Evolutionary conservation across 2,797 vertebrate species (phyloP), one percentile per base, ranked within the genome.

Genomic region (Scolopax rusticola): DNA sequence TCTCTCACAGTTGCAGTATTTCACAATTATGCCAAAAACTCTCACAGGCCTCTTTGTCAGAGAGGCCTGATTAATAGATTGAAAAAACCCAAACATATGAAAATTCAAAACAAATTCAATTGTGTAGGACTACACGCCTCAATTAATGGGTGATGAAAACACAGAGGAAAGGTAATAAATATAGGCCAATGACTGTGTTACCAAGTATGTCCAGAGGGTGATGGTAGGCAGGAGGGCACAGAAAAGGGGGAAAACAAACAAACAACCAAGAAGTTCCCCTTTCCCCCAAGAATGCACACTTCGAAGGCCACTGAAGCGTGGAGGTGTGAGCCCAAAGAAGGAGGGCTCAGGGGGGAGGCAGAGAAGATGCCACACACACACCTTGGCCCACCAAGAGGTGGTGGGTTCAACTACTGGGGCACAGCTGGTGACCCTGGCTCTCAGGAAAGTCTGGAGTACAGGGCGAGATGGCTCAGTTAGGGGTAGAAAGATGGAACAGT

Each of bases 61-160:
- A 91, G 24, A 71, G 24, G 74, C 67, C 67, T 80, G 83, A 96
- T 96, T 95, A 92, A 94, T 24, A 92, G 69, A 94, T 81, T 84
- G 61, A 0, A 87, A 94, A 92, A 93, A 14, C 19, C 63, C 83
- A 89, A 94, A 88, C 85, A 94, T 95, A 56, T 77, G 24, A 90
- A 95, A 96, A 90, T 67, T 94, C 94, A 89, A 93, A 96, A 27
- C 47, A 90, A 94, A 92, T 86, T 90, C 32, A 83, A 51, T 75
- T 92, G 63, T 89, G 40, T 77, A 43, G 24, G 67, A 79, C 80
- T 76, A 78, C 45, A 79, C 3, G 8, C 47, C 56, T 82, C 85
- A 94, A 86, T 85, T 91, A 95, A 74, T 16, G 45, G 54, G 84
- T 86, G 83, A 90, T 68, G 56, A 82, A 93, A 95, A 94, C 73